Conservation (phyloP, 2,797 vertebrate genomes). For the Halcyon badia region DNA sequence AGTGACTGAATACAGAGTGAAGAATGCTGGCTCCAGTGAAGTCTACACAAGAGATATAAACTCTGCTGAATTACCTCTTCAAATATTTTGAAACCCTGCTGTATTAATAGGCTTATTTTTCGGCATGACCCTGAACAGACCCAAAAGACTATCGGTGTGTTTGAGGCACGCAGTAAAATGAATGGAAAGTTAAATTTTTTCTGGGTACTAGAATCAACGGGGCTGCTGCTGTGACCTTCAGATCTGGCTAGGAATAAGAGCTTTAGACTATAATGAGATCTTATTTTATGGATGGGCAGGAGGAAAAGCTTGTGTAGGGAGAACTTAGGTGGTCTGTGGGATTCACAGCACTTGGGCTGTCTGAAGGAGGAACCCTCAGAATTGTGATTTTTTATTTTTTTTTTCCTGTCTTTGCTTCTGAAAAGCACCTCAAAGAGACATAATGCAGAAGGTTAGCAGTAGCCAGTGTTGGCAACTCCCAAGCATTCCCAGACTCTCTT, state of each 20-base stretch:
- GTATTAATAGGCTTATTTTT: background rate
- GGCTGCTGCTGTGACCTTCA: conserved; percentile 25
- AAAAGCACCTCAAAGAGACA: background rate
- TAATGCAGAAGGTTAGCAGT: background rate
- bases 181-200: background rate
- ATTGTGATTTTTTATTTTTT: background rate
- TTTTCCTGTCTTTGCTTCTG: background rate
- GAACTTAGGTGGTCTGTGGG: background rate
- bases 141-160: background rate
- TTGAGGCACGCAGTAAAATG: background rate
- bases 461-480: background rate
- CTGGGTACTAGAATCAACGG: background rate
- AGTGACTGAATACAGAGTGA: conserved; percentile 24
- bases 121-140: background rate
- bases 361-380: background rate
- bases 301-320: background rate
- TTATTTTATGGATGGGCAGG: background rate
- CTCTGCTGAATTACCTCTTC: conserved; percentile 39
- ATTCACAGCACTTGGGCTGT: background rate
- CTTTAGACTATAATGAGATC: background rate
- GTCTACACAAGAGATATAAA: conserved; percentile 28
- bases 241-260: background rate
- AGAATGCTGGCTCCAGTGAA: conserved; percentile 23
- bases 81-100: background rate
- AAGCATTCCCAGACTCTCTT: background rate